A percentile compares a stretch with the other conserved stretches of the same genome.
phyloP scores from a whole-genome alignment of 1,140 invertebrate species.

The Trichoplusia ni region DNA sequence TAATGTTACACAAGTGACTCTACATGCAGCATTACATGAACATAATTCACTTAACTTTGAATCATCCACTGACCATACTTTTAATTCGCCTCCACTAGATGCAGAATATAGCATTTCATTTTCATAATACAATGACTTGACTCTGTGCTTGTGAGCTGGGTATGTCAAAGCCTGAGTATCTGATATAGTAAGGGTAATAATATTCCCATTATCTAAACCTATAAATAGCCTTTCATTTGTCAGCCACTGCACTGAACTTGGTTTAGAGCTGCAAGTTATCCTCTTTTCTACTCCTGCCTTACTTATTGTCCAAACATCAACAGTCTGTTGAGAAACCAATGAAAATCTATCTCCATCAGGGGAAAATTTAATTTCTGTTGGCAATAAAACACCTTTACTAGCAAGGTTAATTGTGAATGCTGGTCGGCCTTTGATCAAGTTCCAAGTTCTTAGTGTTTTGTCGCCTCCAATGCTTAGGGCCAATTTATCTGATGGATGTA shows the following conservation, averaged over 20 bases:
- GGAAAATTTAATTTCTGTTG: conserved; percentile 84
- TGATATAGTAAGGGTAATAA: conserved; percentile 84
- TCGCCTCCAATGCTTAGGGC: conserved; percentile 93
- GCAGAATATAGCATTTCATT: conserved; percentile 83
- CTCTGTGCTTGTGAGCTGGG: conserved; percentile 84
- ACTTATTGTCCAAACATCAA: conserved; percentile 90
- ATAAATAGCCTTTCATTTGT: conserved; percentile 84
- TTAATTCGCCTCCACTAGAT: conserved; percentile 90
- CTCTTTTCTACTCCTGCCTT: conserved; percentile 85
- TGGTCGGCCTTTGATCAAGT: conserved; percentile 93
- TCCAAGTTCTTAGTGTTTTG: conserved; percentile 94
- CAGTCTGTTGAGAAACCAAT: conserved; percentile 85
- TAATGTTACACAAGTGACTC: conserved; percentile 83
- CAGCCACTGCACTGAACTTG: conserved; percentile 85
- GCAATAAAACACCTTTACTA: conserved; percentile 83
- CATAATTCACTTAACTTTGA: conserved; percentile 80
- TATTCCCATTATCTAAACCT: conserved; percentile 87
- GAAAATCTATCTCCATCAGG: conserved; percentile 88
- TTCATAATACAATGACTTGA: conserved; percentile 85
- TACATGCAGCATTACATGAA: conserved; percentile 81
- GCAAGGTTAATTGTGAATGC: conserved; percentile 94
- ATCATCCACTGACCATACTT: conserved; percentile 85
- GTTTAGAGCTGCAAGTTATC: conserved; percentile 83
- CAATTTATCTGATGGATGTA: conserved; percentile 95
- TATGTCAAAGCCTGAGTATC: conserved; percentile 77